Evolutionary conservation across 2,888 invertebrate genomes (phyloP).

Genomic region (Allygus modestus): DNA sequence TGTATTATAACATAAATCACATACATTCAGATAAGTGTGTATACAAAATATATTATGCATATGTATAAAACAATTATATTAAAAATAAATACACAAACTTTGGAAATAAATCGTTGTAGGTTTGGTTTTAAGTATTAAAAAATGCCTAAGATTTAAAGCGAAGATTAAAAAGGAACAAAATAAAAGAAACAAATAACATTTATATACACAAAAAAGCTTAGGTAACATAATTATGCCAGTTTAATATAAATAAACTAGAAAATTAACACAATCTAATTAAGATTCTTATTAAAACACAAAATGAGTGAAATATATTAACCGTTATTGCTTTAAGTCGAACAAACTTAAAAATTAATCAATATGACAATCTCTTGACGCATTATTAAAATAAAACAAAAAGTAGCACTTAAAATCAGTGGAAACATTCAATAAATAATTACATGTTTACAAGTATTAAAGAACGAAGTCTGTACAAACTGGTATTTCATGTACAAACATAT

Average conservation of each 20-base stretch:
- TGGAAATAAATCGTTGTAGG: conserved; percentile 58
- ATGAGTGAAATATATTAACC: not conserved
- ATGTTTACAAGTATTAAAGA: not conserved
- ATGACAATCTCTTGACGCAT: not conserved
- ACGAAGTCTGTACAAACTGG: not conserved
- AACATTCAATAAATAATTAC: conserved; percentile 6
- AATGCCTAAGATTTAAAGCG: conserved; percentile 42
- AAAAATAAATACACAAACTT: conserved; percentile 64
- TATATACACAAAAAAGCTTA: conserved; percentile 50
- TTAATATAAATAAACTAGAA: conserved; percentile 30
- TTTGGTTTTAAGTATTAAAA: conserved; percentile 48
- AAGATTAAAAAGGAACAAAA: conserved; percentile 48
- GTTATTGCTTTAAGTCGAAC: not conserved
- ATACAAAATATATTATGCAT: conserved; percentile 62
- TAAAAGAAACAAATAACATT: conserved; percentile 46
- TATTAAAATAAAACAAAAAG: not conserved
- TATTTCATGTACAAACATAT: conserved; percentile 2
- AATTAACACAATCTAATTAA: not conserved
- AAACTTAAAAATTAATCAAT: not conserved
- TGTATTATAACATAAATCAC: conserved; percentile 43
- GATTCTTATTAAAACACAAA: not conserved
- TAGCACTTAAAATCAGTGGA: not conserved
- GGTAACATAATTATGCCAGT: conserved; percentile 48
- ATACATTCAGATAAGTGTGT: conserved; percentile 54
- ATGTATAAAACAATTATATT: conserved; percentile 64